These are phyloP conservation scores for Thermophis baileyi DNA, from an alignment of 2,113 vertebrate species.

Conservation along the genomic window DNA sequence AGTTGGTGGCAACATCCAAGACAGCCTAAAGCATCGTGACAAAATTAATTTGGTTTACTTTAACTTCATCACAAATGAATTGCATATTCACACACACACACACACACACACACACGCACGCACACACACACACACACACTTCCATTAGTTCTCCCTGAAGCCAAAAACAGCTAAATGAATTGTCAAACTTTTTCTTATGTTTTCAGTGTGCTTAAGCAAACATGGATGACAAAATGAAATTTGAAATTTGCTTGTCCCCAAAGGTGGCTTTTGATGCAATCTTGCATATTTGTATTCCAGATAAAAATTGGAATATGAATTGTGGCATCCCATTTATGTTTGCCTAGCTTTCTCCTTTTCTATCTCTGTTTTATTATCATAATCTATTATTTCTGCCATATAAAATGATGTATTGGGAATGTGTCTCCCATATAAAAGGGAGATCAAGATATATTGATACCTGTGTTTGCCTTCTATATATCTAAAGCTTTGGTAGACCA, in stretches of 20 bases:
- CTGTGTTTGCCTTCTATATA: not conserved
- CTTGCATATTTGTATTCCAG: not conserved
- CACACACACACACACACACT: conserved; percentile 7
- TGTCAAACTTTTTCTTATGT: conserved; percentile 56
- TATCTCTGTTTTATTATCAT: not conserved
- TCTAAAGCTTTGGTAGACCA: not conserved
- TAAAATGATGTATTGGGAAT: not conserved
- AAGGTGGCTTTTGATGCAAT: conserved; percentile 54
- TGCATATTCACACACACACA: conserved; percentile 6
- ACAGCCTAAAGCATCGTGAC: conserved; percentile 34
- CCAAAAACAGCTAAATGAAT: conserved; percentile 47
- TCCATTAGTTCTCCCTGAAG: conserved; percentile 29
- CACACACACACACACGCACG: not conserved
- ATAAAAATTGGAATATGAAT: not conserved
- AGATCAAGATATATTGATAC: not conserved
- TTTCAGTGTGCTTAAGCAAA: conserved; percentile 43
- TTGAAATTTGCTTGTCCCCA: conserved; percentile 46
- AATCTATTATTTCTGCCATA: not conserved
- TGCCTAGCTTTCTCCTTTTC: not conserved
- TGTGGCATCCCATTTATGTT: not conserved
- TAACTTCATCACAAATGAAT: conserved; percentile 48
- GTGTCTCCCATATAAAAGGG: not conserved
- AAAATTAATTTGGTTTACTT: conserved; percentile 57
- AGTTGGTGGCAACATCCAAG: conserved; percentile 24
- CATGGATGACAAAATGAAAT: not conserved